Evolutionary conservation across 2,888 invertebrate genomes (phyloP).

Genomic region (Polydesmus complanatus): DNA sequence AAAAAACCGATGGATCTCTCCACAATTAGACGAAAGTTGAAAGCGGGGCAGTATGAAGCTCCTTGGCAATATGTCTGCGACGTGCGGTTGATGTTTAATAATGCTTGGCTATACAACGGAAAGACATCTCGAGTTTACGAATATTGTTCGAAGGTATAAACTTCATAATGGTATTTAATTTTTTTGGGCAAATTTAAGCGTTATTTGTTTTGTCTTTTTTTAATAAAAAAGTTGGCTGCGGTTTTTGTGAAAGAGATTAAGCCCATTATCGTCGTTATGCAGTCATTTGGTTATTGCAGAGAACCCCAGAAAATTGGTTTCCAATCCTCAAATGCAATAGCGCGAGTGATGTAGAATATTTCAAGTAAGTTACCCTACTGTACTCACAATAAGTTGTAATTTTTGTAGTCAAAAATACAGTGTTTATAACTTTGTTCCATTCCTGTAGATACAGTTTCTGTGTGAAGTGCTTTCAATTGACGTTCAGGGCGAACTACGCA

Average conservation of each 20-base stretch:
- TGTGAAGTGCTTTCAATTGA: conserved; percentile 99
- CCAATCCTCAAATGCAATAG: conserved; percentile 98
- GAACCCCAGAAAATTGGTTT: conserved; percentile 96
- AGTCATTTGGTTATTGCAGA: conserved; percentile 93
- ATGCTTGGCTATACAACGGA: conserved; percentile 98
- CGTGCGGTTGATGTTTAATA: conserved; percentile 99
- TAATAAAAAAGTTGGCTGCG: conserved; percentile 68
- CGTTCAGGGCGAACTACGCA: conserved; percentile 93
- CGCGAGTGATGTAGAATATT: conserved; percentile 94
- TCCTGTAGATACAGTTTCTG: conserved; percentile 81
- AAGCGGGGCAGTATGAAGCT: conserved; percentile 84
- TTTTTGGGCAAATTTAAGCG: not conserved
- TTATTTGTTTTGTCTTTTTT: not conserved
- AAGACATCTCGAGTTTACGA: conserved; percentile 96
- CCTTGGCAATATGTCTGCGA: conserved; percentile 99
- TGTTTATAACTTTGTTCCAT: not conserved
- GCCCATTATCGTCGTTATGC: conserved; percentile 99
- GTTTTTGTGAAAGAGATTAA: conserved; percentile 96
- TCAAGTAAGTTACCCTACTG: too few relatives aligned
- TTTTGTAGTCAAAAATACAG: not conserved
- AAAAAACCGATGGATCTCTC: conserved; percentile 94
- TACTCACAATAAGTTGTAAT: conserved; percentile 84
- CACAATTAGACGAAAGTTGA: conserved; percentile 82
- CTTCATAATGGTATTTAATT: conserved; percentile 17
- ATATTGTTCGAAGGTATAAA: conserved; percentile 88